A percentile compares a stretch with the other conserved stretches of the same genome.
Conservation (phyloP, 2,797 vertebrate genomes). For the Nannoperca australis region DNA sequence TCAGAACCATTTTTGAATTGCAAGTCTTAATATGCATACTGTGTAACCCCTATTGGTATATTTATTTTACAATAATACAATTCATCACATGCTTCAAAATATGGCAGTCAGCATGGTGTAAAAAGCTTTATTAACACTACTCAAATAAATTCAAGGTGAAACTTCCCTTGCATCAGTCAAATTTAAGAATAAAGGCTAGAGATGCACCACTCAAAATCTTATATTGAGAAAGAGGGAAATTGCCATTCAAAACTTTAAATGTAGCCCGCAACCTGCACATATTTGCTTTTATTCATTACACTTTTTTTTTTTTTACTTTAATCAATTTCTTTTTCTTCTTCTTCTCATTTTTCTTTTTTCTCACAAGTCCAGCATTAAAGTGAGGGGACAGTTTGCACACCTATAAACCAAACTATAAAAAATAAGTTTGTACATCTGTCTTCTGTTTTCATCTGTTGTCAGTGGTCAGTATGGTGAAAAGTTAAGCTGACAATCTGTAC, state of each 20-base stretch:
- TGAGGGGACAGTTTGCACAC: background rate
- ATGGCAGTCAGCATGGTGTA: background rate
- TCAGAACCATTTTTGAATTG: background rate
- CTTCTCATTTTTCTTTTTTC: too few relatives aligned
- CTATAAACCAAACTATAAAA: background rate
- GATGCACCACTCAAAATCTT: background rate
- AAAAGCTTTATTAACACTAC: background rate
- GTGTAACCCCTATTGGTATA: background rate
- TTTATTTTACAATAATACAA: background rate
- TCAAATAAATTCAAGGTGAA: background rate
- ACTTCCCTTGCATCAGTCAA: background rate
- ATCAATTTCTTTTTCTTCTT: too few relatives aligned
- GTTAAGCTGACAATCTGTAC: background rate
- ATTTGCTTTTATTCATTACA: background rate
- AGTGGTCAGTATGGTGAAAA: background rate
- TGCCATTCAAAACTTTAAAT: background rate
- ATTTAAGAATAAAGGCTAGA: background rate
- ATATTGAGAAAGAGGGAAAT: background rate
- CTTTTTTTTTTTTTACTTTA: background rate
- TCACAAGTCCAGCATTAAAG: background rate
- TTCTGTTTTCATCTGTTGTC: background rate
- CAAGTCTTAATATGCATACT: background rate
- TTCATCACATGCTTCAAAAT: background rate
- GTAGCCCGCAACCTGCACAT: background rate
- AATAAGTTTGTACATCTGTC: background rate